Evolutionary conservation across 2,888 invertebrate genomes (phyloP).

Genomic region (Hesperia comma): DNA sequence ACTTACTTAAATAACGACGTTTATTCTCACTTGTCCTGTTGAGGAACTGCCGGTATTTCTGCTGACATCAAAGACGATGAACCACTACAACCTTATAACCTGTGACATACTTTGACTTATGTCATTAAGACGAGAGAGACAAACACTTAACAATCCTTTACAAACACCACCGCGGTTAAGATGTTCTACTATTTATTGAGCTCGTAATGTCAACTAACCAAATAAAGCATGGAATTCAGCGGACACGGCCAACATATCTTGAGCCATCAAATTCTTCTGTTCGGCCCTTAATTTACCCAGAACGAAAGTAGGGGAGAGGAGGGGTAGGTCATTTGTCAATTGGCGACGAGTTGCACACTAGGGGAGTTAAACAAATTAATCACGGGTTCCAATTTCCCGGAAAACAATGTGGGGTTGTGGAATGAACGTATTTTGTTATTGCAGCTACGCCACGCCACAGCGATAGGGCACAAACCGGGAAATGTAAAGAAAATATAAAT

Average conservation of each 20-base stretch:
- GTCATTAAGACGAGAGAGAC: conserved; percentile 26
- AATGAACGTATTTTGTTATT: conserved; percentile 64
- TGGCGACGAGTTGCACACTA: conserved; percentile 70
- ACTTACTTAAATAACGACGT: too few relatives aligned
- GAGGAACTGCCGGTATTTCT: too few relatives aligned
- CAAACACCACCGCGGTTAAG: conserved; percentile 25
- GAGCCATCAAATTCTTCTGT: conserved; percentile 33
- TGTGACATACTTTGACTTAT: neutral
- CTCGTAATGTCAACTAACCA: conserved; percentile 35
- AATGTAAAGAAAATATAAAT: conserved; percentile 37
- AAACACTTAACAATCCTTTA: conserved; percentile 34
- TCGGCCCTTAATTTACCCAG: conserved; percentile 12
- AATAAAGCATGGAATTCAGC: conserved; percentile 31
- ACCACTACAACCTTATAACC: neutral
- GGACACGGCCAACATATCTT: conserved; percentile 19
- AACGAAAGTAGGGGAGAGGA: conserved; percentile 31
- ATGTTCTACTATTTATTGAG: conserved; percentile 32
- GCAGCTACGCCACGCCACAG: conserved; percentile 38
- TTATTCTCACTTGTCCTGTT: too few relatives aligned
- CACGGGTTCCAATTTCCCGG: conserved; percentile 77
- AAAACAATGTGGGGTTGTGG: conserved; percentile 72
- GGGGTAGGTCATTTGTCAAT: conserved; percentile 52
- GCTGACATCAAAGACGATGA: neutral
- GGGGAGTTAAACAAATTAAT: conserved; percentile 81
- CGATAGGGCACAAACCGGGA: conserved; percentile 18